Evolutionary conservation across 2,888 invertebrate genomes (phyloP), one percentile per base, ranked within the genome.

Genomic region (Leucoma salicis): DNA sequence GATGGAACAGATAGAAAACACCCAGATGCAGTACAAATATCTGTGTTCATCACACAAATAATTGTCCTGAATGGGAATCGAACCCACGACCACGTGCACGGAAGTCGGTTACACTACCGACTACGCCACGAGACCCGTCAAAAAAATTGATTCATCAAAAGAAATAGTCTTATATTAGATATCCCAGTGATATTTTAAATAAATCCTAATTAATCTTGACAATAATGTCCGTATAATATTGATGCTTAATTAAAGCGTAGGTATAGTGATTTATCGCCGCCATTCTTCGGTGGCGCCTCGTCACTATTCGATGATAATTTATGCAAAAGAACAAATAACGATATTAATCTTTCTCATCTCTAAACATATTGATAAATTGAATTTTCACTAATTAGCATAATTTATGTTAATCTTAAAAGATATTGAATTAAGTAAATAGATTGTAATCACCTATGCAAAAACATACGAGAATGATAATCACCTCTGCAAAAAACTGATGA

Each of bases 141-240:
- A n/a, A n/a, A n/a, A n/a, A n/a, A n/a, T n/a, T n/a, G n/a, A n/a
- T n/a, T n/a, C n/a, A n/a, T n/a, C n/a, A n/a, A n/a, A n/a, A n/a
- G n/a, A n/a, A n/a, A n/a, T n/a, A n/a, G n/a, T n/a, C 66, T 63
- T 46, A 53, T 63, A 67, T 74, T 71, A 69, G 47, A 48, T 51
- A 46, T 52, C 59, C 56, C 51, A 49, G 57, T 62, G 57, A 64
- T 72, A 69, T 61, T 63, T 70, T 65, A 68, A 57, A 68, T 63
- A 63, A 55, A 46, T 52, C 52, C 64, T 72, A 64, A 72, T 77
- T 71, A 66, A 55, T 53, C 59, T 63, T 53, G 67, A 71, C 65
- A 67, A n/a, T 75, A 71, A 74, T 69, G 62, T 60, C 57, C 46
- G 57, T 53, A 63, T 66, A 58, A 66, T 68, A 58, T 61, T 57